Base-by-base conservation (phyloP, 2,113 vertebrate species). In the Edolisoma coerulescens region DNA sequence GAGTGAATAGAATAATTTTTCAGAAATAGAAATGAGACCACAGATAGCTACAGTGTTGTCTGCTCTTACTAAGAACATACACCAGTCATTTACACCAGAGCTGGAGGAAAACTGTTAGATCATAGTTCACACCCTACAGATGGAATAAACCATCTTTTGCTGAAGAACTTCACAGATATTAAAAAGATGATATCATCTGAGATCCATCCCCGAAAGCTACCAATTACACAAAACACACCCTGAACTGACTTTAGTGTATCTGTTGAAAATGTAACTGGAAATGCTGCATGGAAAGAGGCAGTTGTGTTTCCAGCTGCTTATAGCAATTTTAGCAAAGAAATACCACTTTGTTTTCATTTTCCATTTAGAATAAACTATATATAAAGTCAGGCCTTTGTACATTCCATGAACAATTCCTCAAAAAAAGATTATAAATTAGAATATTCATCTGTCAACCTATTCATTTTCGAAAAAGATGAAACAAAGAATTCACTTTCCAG, bases 41-140 rank as follows among this genome's bases (percentile, higher is more conserved):
- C 63, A 90, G 21, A 74, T 45, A 90, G 73, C 23, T 61, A 10
- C 18, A 54, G 10, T 57, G 39, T 15, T 90, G 39, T 49, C 47
- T 82, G 24, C 82, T 90, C 5, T 84, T 90, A 74, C 28, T 54
- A 26, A 16, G 17, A 78, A 60, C 14, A 78, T 32, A 16, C 8
- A 6, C 42, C 35, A 60, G 59, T 56, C 52, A 86, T 78, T 92
- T 82, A 33, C 32, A 87, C 27, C 19, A 41, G 61, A 57, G n/a
- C 67, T 73, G 61, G 65, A 82, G 73, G 57, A 85, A 95, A 82
- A 50, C 16, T 57, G n/a, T 93, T 79, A 96, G 69, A 65, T 94
- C 94, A 91, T 68, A 63, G 65, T 57, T 93, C 80, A 94, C 81
- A 89, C 74, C 49, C 84, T 76, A 53, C 74, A 95, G 82, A 94